Percentiles rank a stretch among this genome's conserved stretches.
Evolutionary conservation across 2,797 vertebrate species (phyloP).

Genomic region (Sitta carolinensis): DNA sequence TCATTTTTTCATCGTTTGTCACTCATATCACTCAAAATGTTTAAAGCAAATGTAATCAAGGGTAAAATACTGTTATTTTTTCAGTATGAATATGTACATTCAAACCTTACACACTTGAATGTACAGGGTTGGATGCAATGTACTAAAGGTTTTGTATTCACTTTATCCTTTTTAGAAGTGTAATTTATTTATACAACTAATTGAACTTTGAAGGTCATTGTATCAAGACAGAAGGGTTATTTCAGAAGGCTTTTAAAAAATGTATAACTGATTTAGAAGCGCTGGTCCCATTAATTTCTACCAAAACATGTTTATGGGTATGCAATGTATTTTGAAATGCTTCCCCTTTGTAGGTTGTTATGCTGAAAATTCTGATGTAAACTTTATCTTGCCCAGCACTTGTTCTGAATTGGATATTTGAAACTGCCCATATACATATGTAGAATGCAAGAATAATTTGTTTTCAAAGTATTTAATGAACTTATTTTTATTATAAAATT

Average conservation of each 20-base stretch:
- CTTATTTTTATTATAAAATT: not conserved
- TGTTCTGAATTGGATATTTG: not conserved
- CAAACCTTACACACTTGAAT: not conserved
- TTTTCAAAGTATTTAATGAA: not conserved
- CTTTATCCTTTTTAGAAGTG: not conserved
- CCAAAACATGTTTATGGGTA: not conserved
- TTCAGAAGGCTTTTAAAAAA: not conserved
- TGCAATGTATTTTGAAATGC: not conserved
- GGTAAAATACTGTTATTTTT: not conserved
- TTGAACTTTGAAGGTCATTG: not conserved
- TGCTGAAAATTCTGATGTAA: not conserved
- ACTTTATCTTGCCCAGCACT: not conserved
- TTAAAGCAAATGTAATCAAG: not conserved
- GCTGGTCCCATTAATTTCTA: not conserved
- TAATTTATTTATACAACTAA: not conserved
- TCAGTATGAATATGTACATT: not conserved
- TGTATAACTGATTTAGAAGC: not conserved
- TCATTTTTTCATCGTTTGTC: not conserved
- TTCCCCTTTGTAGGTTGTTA: not conserved
- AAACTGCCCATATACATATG: not conserved
- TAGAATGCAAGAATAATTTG: not conserved
- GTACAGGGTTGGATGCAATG: not conserved
- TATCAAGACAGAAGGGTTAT: not conserved
- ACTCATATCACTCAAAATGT: not conserved
- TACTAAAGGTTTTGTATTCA: not conserved